These are phyloP conservation scores for Hartigia nigra DNA, from an alignment of 2,888 invertebrate genomes.

Conservation along the genomic window DNA sequence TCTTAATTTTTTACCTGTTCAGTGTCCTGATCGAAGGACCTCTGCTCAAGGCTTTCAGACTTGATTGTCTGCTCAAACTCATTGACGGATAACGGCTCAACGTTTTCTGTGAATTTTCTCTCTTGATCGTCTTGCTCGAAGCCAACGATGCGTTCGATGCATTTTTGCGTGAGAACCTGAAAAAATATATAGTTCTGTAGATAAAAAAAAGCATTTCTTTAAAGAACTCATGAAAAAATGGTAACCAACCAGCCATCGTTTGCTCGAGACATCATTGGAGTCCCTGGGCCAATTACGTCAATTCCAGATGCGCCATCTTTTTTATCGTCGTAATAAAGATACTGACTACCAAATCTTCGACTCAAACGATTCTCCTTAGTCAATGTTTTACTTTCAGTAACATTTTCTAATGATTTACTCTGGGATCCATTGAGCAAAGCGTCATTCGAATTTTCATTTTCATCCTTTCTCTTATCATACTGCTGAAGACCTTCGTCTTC, in stretches of 20 bases:
- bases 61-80: conserved; percentile 40
- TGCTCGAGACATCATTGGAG: conserved; percentile 75
- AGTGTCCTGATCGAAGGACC: conserved; percentile 23
- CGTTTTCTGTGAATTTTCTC: conserved; percentile 27
- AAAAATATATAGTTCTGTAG: background rate
- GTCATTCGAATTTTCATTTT: conserved; percentile 17
- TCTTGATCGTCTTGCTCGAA: conserved; percentile 64
- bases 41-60: conserved; percentile 30
- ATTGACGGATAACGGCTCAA: conserved; percentile 8
- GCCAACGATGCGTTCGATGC: conserved; percentile 61
- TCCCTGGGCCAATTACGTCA: conserved; percentile 75
- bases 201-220: background rate
- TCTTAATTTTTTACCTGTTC: conserved; percentile 27
- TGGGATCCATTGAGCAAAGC: conserved; percentile 15
- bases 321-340: conserved; percentile 74
- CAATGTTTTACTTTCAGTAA: conserved; percentile 25
- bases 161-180: conserved; percentile 61
- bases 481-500: background rate
- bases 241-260: conserved; percentile 72
- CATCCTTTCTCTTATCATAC: conserved; percentile 16
- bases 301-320: conserved; percentile 71
- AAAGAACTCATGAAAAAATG: background rate
- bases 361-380: conserved; percentile 14
- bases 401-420: conserved; percentile 38
- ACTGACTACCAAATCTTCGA: conserved; percentile 68